A percentile compares a stretch with the other conserved stretches of the same genome.
Evolutionary conservation across 2,797 vertebrate species (phyloP).

Genomic region (Tarsius wallacei): DNA sequence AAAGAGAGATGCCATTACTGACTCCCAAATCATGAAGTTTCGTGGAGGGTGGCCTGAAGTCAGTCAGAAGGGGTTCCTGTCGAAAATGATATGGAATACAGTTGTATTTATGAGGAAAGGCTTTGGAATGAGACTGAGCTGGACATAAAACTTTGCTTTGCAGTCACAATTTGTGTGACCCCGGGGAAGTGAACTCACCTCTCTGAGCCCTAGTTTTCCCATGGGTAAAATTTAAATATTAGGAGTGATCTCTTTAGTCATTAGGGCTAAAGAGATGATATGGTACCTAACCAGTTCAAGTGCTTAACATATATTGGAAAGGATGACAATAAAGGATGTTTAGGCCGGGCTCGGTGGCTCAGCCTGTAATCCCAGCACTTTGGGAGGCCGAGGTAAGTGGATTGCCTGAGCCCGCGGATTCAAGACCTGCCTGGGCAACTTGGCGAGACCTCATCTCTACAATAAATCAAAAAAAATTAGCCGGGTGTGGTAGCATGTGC

Average conservation of each 20-base stretch:
- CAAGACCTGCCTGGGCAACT: too few species aligned
- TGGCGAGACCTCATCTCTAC: too few species aligned
- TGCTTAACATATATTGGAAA: neutral
- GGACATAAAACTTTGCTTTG: neutral
- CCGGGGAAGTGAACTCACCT: neutral
- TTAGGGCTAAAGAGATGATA: neutral
- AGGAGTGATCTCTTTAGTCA: neutral
- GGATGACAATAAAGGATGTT: neutral
- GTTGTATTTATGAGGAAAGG: neutral
- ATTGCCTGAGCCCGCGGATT: too few species aligned
- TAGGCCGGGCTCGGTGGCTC: too few species aligned
- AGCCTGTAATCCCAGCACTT: too few species aligned
- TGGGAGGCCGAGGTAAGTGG: too few species aligned
- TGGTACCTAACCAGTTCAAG: neutral
- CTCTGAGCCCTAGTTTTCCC: neutral
- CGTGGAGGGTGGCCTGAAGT: neutral
- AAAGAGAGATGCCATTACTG: neutral
- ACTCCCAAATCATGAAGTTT: neutral
- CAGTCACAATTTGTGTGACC: neutral
- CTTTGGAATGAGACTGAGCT: neutral
- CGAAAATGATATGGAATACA: neutral
- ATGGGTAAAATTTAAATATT: neutral
- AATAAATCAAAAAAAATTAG: too few species aligned
- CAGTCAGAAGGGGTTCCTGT: neutral
- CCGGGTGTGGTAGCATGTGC: too few species aligned